Evolutionary conservation across 2,888 invertebrate species (phyloP).

Genomic region (Hoplodrina ambigua): DNA sequence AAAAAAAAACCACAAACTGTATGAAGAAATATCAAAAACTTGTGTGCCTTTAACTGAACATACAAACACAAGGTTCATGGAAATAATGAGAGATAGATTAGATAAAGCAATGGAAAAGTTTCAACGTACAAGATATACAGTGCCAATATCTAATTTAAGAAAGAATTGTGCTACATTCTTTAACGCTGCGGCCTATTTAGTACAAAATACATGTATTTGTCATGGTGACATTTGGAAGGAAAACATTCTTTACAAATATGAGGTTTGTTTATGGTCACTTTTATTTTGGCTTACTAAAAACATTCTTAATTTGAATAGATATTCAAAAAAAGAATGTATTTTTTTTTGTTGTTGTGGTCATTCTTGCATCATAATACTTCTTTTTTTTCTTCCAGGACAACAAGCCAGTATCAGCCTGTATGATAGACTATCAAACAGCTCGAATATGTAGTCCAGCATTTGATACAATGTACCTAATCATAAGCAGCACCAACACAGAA

Average conservation of each 20-base stretch:
- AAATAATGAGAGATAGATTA: constrained; percentile 80
- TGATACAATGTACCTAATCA: constrained; percentile 81
- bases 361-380: neutral
- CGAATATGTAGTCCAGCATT: constrained; percentile 81
- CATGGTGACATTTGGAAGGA: constrained; percentile 89
- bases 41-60: constrained; percentile 78
- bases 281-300: constrained; percentile 21
- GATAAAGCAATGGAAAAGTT: constrained; percentile 77
- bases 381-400: constrained; percentile 70
- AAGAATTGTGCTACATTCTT: constrained; percentile 71
- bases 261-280: constrained; percentile 68
- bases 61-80: constrained; percentile 78
- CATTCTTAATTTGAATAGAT: too few species aligned
- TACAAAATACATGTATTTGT: constrained; percentile 76
- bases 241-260: constrained; percentile 84
- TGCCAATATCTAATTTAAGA: constrained; percentile 72
- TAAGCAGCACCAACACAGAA: constrained; percentile 76
- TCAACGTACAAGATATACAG: constrained; percentile 70
- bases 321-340: neutral
- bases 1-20: constrained; percentile 66
- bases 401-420: constrained; percentile 76
- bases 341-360: neutral
- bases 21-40: constrained; percentile 68
- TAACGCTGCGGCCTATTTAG: constrained; percentile 66
- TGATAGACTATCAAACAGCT: constrained; percentile 85